Conservation (phyloP, 1,140 invertebrate species). For the Bemisia tabaci region DNA sequence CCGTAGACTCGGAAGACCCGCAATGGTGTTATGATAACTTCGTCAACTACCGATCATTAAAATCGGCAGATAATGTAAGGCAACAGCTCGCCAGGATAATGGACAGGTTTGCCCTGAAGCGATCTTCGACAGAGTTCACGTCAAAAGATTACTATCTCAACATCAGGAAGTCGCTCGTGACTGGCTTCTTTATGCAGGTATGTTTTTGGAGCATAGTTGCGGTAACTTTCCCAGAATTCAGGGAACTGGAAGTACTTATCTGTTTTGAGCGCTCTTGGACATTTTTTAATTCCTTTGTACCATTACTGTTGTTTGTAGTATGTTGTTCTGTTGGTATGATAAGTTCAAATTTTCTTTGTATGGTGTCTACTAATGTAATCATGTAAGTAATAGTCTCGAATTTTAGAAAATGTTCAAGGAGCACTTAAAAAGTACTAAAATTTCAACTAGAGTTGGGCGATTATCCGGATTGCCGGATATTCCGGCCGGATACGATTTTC, state of each 20-base stretch:
- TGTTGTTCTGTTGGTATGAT: too few relatives aligned
- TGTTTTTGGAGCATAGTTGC: slow-evolving; percentile 7
- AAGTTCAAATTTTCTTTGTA: too few relatives aligned
- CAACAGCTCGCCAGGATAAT: slow-evolving; percentile 72
- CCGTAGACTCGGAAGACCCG: slow-evolving; percentile 64
- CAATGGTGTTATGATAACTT: slow-evolving; percentile 99
- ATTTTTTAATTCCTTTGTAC: slow-evolving; percentile 5
- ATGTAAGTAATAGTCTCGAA: too few relatives aligned
- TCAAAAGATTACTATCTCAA: slow-evolving; percentile 98
- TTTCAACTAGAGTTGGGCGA: too few relatives aligned
- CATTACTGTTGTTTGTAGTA: too few relatives aligned
- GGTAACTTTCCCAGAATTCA: too few relatives aligned
- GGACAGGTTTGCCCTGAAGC: slow-evolving; percentile 84
- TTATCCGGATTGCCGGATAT: too few relatives aligned
- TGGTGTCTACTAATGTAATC: too few relatives aligned
- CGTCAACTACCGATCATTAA: slow-evolving; percentile 94
- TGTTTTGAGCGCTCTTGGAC: background rate
- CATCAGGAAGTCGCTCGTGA: slow-evolving; percentile 92
- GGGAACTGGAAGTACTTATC: background rate
- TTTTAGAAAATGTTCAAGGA: too few relatives aligned
- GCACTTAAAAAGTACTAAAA: too few relatives aligned
- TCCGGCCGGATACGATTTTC: too few relatives aligned
- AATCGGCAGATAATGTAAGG: slow-evolving; percentile 78
- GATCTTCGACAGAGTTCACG: slow-evolving; percentile 95
- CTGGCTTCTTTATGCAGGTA: slow-evolving; percentile 99